These are phyloP conservation scores for Drosophila eohydei DNA, from an alignment of 2,888 invertebrate genomes.

Conservation along the genomic window DNA sequence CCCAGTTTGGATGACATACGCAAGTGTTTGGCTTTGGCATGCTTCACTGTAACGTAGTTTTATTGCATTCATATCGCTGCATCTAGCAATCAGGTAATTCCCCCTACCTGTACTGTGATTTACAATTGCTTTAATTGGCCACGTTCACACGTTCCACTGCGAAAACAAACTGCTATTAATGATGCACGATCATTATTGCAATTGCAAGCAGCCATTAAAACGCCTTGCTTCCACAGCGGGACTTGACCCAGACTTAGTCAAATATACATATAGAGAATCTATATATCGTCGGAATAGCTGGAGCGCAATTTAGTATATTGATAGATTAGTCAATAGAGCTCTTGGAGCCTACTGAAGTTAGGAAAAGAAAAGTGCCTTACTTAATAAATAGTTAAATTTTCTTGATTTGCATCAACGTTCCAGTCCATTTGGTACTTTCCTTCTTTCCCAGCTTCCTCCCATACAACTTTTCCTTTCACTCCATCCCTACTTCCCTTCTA, in stretches of 20 bases:
- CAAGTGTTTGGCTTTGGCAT: background rate
- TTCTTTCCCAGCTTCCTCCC: no score
- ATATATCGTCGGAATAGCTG: no score
- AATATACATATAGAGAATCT: background rate
- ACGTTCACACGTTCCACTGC: background rate
- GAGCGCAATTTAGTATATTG: no score
- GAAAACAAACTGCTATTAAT: conserved; percentile 1
- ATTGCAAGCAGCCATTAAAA: background rate
- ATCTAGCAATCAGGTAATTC: background rate
- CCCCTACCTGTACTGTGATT: conserved; percentile 8
- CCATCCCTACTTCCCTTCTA: no score
- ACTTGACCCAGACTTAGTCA: background rate
- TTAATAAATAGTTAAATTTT: no score
- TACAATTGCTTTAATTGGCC: conserved; percentile 6
- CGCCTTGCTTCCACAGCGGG: background rate
- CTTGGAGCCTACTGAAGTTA: no score
- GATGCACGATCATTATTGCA: conserved; percentile 1
- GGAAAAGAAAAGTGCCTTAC: no score
- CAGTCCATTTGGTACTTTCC: no score
- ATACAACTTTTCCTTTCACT: no score
- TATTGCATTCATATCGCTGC: conserved; percentile 3
- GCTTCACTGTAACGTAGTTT: conserved; percentile 20
- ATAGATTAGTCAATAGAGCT: no score
- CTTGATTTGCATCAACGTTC: no score
- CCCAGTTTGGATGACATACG: background rate